These are phyloP conservation scores for Ptychobarbus kaznakovi DNA, from an alignment of 2,797 vertebrate species.

Conservation along the genomic window DNA sequence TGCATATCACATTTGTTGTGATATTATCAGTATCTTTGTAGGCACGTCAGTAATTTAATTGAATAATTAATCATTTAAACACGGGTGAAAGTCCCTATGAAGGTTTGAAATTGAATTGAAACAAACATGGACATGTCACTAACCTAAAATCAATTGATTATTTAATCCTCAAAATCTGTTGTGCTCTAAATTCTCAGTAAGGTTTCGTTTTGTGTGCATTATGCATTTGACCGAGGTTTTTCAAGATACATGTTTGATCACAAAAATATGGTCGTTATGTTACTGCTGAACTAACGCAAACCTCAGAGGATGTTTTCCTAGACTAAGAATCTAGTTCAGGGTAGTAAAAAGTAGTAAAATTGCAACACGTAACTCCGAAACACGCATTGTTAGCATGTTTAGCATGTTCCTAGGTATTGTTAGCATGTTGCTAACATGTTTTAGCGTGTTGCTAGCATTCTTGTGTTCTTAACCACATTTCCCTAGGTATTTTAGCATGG, in stretches of 20 bases:
- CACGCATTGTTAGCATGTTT: neutral
- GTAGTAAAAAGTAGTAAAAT: neutral
- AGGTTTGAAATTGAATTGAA: neutral
- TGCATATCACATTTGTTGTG: too few relatives aligned
- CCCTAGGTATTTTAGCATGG: too few relatives aligned
- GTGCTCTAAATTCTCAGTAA: neutral
- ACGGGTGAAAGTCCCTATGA: neutral
- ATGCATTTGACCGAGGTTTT: neutral
- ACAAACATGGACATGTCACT: neutral
- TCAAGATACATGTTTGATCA: neutral
- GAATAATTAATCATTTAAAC: neutral
- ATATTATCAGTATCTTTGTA: too few relatives aligned
- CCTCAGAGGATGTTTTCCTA: neutral
- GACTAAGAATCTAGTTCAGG: neutral
- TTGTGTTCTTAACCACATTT: too few relatives aligned
- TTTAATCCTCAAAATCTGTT: neutral
- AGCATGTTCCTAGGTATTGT: neutral
- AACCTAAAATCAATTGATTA: neutral
- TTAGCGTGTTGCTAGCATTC: neutral
- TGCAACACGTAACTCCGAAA: neutral
- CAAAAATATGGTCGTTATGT: neutral
- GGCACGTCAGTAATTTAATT: neutral
- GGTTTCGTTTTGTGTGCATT: neutral
- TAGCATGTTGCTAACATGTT: neutral
- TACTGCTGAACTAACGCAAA: neutral